Evolutionary conservation across 2,113 vertebrate species (phyloP).

Genomic region (Callorhinus ursinus): DNA sequence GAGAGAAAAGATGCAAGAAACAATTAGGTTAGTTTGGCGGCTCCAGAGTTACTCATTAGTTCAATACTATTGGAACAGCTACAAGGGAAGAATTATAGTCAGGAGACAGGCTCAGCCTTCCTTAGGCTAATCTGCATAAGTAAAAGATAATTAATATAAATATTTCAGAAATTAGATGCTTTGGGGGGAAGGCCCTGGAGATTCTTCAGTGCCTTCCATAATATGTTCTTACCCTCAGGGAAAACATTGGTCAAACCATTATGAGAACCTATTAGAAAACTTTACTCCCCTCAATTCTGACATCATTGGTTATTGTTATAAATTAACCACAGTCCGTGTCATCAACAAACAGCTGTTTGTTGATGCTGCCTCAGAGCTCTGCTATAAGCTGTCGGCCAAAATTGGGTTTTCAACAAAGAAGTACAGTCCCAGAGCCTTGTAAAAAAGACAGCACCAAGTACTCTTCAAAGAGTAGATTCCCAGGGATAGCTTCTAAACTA

Average conservation of each 20-base stretch:
- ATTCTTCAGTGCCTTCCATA: not conserved
- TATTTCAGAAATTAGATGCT: not conserved
- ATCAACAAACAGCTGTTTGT: not conserved
- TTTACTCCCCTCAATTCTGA: not conserved
- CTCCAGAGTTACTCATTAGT: not conserved
- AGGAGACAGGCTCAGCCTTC: not conserved
- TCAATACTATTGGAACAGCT: not conserved
- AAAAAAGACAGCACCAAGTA: not conserved
- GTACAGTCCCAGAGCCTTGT: not conserved
- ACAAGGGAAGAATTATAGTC: not conserved
- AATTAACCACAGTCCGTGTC: not conserved
- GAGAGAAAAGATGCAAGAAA: not conserved
- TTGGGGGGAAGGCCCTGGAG: not conserved
- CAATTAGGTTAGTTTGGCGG: not conserved
- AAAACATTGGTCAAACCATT: not conserved
- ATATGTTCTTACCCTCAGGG: not conserved
- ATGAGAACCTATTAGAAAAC: not conserved
- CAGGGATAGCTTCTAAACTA: not conserved
- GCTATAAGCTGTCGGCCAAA: not conserved
- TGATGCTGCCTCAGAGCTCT: not conserved
- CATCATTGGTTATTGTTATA: not conserved
- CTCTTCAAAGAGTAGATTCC: not conserved
- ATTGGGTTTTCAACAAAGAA: not conserved
- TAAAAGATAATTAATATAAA: not conserved
- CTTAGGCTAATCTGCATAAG: not conserved